These are phyloP conservation scores for Lytechinus variegatus DNA, from an alignment of 35 echinoderm and acorn worm genomes.

Conservation along the genomic window DNA sequence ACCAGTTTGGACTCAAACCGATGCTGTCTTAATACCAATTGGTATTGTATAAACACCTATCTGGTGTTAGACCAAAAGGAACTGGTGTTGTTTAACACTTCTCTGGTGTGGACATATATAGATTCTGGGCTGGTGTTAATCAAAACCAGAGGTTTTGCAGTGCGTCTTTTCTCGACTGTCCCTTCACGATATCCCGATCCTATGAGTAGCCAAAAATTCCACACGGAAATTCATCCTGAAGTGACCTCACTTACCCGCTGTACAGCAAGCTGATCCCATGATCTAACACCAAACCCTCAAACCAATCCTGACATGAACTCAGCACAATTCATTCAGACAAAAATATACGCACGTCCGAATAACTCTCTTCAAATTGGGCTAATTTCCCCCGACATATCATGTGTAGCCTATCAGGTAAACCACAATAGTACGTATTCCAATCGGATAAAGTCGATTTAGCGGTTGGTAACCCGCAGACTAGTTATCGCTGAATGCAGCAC, in stretches of 20 bases:
- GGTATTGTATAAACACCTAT: too few relatives aligned
- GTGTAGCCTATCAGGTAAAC: neutral
- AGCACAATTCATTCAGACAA: neutral
- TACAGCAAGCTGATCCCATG: constrained; percentile 24
- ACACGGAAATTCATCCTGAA: constrained; percentile 5
- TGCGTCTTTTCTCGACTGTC: too few relatives aligned
- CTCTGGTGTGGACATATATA: too few relatives aligned
- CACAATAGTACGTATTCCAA: neutral
- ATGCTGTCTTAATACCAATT: too few relatives aligned
- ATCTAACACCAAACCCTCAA: neutral
- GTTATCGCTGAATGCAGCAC: neutral
- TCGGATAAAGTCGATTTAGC: neutral
- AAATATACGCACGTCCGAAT: neutral
- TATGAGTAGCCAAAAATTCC: neutral
- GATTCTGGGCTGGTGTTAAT: too few relatives aligned
- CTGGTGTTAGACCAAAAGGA: too few relatives aligned
- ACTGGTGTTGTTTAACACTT: too few relatives aligned
- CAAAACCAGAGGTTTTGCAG: too few relatives aligned
- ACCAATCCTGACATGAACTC: neutral
- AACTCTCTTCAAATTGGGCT: neutral
- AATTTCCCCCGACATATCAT: neutral
- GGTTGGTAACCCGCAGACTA: neutral
- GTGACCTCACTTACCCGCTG: neutral
- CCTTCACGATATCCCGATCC: neutral
- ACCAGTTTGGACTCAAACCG: too few relatives aligned